These are phyloP conservation scores for Pristionchus pacificus DNA, from an alignment of 1,140 invertebrate species.

Conservation along the genomic window DNA sequence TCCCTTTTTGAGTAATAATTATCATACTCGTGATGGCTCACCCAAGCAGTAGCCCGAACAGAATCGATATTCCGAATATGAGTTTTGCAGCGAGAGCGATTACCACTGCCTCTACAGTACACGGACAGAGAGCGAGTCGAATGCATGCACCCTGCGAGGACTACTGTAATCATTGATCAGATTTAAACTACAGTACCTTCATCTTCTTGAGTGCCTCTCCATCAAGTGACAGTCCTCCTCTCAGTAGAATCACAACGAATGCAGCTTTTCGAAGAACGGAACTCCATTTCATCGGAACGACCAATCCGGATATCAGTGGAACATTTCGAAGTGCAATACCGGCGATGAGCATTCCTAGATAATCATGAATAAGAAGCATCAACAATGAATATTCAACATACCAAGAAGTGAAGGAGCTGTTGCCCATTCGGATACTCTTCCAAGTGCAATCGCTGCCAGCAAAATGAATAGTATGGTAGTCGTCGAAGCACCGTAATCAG, in stretches of 20 bases:
- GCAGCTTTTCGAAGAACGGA: slow-evolving; percentile 25
- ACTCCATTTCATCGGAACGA: not conserved
- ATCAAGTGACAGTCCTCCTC: slow-evolving; percentile 86
- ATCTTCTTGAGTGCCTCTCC: slow-evolving; percentile 75
- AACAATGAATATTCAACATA: slow-evolving; percentile 61
- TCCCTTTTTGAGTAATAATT: too few relatives aligned
- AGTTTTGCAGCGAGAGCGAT: slow-evolving; percentile 70
- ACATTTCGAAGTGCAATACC: slow-evolving; percentile 75
- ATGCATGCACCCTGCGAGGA: slow-evolving; percentile 68
- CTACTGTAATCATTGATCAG: not conserved
- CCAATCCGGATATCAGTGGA: slow-evolving; percentile 64
- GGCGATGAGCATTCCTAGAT: slow-evolving; percentile 77
- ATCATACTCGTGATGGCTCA: not conserved
- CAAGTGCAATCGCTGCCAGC: not conserved
- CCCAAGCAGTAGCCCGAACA: slow-evolving; percentile 77
- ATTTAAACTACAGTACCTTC: slow-evolving; percentile 58
- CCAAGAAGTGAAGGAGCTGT: not conserved
- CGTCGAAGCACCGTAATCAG: not conserved
- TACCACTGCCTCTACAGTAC: slow-evolving; percentile 73
- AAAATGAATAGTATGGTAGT: not conserved
- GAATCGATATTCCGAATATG: slow-evolving; percentile 76
- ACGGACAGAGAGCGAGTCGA: slow-evolving; percentile 79
- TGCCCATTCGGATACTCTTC: slow-evolving; percentile 1
- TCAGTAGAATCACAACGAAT: slow-evolving; percentile 73
- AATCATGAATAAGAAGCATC: slow-evolving; percentile 43